Evolutionary conservation across 2,888 invertebrate genomes (phyloP), one percentile per base, ranked within the genome.

Genomic region (Phortica magna): DNA sequence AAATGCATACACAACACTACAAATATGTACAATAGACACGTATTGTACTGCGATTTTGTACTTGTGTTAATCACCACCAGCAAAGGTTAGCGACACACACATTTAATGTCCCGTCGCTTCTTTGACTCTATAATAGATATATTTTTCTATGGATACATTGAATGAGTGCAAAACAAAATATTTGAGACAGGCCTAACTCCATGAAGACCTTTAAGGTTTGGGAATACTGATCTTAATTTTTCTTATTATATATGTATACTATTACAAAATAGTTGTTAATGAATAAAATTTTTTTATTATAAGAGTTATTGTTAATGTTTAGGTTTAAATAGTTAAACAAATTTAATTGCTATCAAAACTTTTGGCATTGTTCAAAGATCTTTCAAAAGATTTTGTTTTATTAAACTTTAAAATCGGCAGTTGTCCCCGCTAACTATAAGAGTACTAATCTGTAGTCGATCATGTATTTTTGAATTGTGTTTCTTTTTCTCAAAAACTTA

Each of bases 261-360:
- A 43, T 31, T 31, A 43, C 9, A 59, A 59, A 59, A 59, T 17
- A 59, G 22, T 59, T 19, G 22, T 59, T 17, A 59, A 59, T 9
- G 17, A 68, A 19, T 64, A 14, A 64, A 64, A 12, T 48, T 31
- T 39, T 39, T 76, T 64, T 19, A 39, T 31, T n/a, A 55, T 55
- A 42, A 12, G 19, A 53, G 67, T 68, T 39, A 57, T 43, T 75
- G 70, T 70, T 53, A 57, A 74, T 71, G 48, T 43, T 7, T 42
- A 75, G 48, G 42, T 31, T 53, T 72, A 73, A 71, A 55, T 71
- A 71, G 70, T 55, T 71, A 14, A 48, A 72, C 53, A 14, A 59
- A 71, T 48, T 71, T 55, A 65, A n/a, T 41, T 55, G 2, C 14
- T 70, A 53, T 6, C 3, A 31, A 31, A 71, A 55, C 70, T 55